phyloP scores from a whole-genome alignment of 2,797 vertebrate species.

The Myotis daubentonii region DNA sequence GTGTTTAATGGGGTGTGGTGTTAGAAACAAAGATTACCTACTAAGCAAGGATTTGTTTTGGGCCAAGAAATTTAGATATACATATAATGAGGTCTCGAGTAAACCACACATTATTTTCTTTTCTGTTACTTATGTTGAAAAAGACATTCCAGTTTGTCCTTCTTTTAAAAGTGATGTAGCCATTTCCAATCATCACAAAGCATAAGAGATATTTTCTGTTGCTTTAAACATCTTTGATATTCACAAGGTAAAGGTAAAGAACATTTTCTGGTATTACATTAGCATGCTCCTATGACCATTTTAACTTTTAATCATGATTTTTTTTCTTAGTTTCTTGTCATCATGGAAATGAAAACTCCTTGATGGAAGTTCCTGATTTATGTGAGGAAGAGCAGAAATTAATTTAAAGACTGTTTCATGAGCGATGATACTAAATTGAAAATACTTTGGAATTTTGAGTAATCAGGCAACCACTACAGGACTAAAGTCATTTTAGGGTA shows the following conservation, averaged over 20 bases:
- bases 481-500: neutral
- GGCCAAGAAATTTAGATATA: neutral
- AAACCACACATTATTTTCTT: neutral
- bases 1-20: neutral
- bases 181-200: neutral
- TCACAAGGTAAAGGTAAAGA: neutral
- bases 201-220: neutral
- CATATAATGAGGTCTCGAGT: neutral
- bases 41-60: neutral
- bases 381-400: conserved; percentile 35
- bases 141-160: neutral
- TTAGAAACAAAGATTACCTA: neutral
- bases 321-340: conserved; percentile 47
- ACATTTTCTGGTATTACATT: conserved; percentile 48
- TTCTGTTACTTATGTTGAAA: neutral
- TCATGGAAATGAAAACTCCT: conserved; percentile 42
- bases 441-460: conserved; percentile 60
- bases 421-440: conserved; percentile 21
- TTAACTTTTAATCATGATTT: conserved; percentile 2
- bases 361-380: conserved; percentile 55
- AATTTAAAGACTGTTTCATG: conserved; percentile 5
- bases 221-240: neutral
- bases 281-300: neutral
- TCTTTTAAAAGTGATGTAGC: neutral
- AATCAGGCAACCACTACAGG: conserved; percentile 11